Evolutionary conservation across 2,888 invertebrate species (phyloP).

Genomic region (Caprella mutica): DNA sequence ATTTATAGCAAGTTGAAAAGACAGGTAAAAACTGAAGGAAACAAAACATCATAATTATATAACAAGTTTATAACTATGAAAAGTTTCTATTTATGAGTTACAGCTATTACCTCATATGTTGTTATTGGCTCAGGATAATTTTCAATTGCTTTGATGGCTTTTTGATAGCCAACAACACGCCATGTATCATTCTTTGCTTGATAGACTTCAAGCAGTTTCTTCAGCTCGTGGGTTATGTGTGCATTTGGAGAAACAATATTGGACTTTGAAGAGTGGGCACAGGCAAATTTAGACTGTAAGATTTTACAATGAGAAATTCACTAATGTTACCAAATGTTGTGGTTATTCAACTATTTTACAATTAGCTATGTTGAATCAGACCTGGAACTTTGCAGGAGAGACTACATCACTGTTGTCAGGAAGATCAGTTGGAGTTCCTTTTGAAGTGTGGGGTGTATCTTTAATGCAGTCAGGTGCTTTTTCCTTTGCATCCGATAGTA

Average conservation of each 20-base stretch:
- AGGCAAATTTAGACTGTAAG: slow-evolving; percentile 31
- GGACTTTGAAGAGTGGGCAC: slow-evolving; percentile 24
- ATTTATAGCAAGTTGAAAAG: neutral
- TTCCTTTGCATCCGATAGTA: too few relatives aligned
- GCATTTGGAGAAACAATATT: slow-evolving; percentile 36
- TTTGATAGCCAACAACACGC: slow-evolving; percentile 44
- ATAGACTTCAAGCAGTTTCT: slow-evolving; percentile 43
- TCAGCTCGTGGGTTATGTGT: slow-evolving; percentile 41
- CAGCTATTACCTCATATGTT: slow-evolving; percentile 39
- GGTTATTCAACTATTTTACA: too few relatives aligned
- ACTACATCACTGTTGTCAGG: too few relatives aligned
- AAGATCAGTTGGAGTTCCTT: too few relatives aligned
- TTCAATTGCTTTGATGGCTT: slow-evolving; percentile 42
- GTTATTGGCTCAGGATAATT: slow-evolving; percentile 40
- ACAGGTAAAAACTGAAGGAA: neutral
- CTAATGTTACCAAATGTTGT: too few relatives aligned
- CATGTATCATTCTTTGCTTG: slow-evolving; percentile 44
- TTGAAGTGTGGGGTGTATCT: neutral
- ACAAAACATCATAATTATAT: neutral
- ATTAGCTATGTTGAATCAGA: too few relatives aligned
- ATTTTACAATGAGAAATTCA: slow-evolving; percentile 40
- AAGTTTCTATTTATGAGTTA: too few relatives aligned
- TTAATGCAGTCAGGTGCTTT: neutral
- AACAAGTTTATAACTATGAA: too few relatives aligned
- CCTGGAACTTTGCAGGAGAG: too few relatives aligned